Evolutionary conservation across 2,113 vertebrate genomes (phyloP).

Genomic region (Clarias gariepinus): DNA sequence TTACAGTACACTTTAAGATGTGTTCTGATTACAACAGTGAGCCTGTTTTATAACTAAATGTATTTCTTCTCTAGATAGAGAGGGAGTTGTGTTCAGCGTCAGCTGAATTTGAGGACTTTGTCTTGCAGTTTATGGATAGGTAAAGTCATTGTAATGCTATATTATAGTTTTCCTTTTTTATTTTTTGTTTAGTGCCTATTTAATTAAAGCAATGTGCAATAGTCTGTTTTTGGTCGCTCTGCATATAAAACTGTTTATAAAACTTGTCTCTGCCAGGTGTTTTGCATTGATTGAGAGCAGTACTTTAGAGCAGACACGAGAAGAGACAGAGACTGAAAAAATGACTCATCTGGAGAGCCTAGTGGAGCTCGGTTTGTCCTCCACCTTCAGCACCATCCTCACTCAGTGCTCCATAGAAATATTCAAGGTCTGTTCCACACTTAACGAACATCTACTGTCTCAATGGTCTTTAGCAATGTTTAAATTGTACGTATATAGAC

Average conservation of each 20-base stretch:
- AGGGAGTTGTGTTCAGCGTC: constrained; percentile 95
- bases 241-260: neutral
- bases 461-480: neutral
- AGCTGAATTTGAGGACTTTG: constrained; percentile 98
- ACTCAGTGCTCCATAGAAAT: constrained; percentile 97
- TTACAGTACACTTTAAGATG: neutral
- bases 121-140: constrained; percentile 99
- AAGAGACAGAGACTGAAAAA: constrained; percentile 97
- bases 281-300: constrained; percentile 99
- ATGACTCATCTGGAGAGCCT: constrained; percentile 98
- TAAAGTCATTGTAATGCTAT: constrained; percentile 51
- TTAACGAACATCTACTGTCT: neutral
- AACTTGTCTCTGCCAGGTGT: constrained; percentile 75
- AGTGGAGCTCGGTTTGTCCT: constrained; percentile 94
- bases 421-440: constrained; percentile 80
- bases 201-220: neutral
- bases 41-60: neutral
- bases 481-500: neutral
- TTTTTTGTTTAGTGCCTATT: neutral
- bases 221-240: neutral
- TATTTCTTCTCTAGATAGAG: constrained; percentile 78
- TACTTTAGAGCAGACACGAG: constrained; percentile 93
- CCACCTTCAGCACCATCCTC: constrained; percentile 97
- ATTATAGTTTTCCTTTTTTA: neutral
- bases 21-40: neutral